Evolutionary conservation across 2,888 invertebrate genomes (phyloP).

Genomic region (Dryobotodes eremita): DNA sequence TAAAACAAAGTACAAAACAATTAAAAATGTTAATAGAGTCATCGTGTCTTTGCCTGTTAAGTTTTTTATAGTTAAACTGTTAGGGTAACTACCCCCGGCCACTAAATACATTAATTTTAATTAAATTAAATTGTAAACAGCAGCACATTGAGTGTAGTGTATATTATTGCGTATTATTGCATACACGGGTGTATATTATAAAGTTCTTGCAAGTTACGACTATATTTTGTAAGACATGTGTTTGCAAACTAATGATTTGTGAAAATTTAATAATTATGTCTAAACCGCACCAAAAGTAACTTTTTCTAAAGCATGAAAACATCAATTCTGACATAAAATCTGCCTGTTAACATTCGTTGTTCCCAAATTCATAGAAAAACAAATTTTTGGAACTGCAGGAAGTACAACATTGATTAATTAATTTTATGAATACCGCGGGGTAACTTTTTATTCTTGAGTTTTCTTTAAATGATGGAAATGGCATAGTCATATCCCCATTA

Average conservation of each 20-base stretch:
- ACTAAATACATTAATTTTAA: slow-evolving; percentile 56
- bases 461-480: not conserved
- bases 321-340: not conserved
- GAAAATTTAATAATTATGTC: too few relatives aligned
- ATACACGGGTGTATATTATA: slow-evolving; percentile 64
- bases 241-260: not conserved
- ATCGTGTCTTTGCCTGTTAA: slow-evolving; percentile 51
- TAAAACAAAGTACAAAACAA: slow-evolving; percentile 37
- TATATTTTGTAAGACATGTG: slow-evolving; percentile 23
- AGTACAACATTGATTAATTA: not conserved
- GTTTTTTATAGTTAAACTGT: slow-evolving; percentile 61
- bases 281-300: not conserved
- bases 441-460: not conserved
- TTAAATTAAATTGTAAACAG: slow-evolving; percentile 62
- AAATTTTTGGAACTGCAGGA: not conserved
- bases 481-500: not conserved
- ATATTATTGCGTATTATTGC: slow-evolving; percentile 68
- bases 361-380: not conserved
- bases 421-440: not conserved
- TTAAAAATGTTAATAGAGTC: slow-evolving; percentile 55
- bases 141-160: slow-evolving; percentile 69
- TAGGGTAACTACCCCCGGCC: slow-evolving; percentile 62
- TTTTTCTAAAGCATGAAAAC: not conserved
- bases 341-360: not conserved
- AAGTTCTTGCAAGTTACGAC: slow-evolving; percentile 49